Evolutionary conservation across 2,113 vertebrate species (phyloP).

Genomic region (Xiphophorus hellerii): DNA sequence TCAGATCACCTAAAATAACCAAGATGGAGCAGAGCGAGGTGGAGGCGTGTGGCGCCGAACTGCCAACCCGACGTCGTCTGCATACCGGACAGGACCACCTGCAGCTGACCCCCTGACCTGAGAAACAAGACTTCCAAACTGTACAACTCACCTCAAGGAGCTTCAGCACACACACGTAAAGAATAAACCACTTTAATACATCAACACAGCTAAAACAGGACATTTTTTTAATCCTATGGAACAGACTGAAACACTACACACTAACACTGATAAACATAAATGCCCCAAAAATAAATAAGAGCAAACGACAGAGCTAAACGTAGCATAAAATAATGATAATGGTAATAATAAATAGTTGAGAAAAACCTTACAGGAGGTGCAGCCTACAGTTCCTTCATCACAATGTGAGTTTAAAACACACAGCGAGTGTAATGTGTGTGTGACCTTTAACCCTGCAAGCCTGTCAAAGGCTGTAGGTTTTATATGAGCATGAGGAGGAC

Average conservation of each 20-base stretch:
- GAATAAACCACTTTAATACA: conserved; percentile 64
- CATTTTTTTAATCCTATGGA: conserved; percentile 34
- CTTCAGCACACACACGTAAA: conserved; percentile 25
- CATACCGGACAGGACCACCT: conserved; percentile 20
- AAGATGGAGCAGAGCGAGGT: conserved; percentile 64
- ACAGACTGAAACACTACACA: conserved; percentile 43
- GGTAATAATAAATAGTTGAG: conserved; percentile 41
- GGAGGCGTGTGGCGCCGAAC: conserved; percentile 45
- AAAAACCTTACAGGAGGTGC: conserved; percentile 17
- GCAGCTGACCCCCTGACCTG: conserved; percentile 2
- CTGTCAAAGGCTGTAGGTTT: conserved; percentile 50
- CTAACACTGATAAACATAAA: conserved; percentile 66
- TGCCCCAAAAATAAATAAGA: conserved; percentile 43
- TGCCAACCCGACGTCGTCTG: conserved; percentile 48
- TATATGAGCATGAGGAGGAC: conserved; percentile 18
- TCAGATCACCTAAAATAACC: conserved; percentile 84
- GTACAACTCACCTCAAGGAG: conserved; percentile 12
- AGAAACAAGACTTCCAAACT: background rate
- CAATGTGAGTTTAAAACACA: conserved; percentile 45
- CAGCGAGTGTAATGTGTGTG: background rate
- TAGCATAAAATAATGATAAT: conserved; percentile 47
- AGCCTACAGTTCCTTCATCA: conserved; percentile 23
- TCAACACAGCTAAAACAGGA: conserved; percentile 71
- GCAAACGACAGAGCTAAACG: conserved; percentile 51
- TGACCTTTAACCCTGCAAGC: conserved; percentile 13